phyloP scores from a whole-genome alignment of 2,888 invertebrate genomes.

The Machimus rusticus region DNA sequence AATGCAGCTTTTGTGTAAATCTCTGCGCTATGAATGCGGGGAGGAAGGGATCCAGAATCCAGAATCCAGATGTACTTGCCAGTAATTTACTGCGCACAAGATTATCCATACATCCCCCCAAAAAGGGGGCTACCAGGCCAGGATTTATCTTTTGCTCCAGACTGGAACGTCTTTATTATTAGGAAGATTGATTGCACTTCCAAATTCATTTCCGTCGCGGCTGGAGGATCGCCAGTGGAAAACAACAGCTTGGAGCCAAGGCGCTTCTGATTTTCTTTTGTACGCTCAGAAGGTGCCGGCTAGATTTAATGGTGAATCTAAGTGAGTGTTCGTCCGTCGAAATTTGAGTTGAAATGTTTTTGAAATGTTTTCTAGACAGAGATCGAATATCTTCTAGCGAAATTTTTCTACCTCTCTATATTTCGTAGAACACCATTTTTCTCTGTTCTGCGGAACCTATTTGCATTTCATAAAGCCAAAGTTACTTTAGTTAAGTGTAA shows the following conservation, averaged over 20 bases:
- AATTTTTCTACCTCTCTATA: neutral
- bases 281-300: neutral
- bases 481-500: too few relatives aligned
- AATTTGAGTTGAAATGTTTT: neutral
- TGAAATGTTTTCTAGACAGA: neutral
- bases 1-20: conserved; percentile 15
- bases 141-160: neutral
- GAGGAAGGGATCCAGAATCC: too few relatives aligned
- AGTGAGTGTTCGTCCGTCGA: neutral
- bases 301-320: neutral
- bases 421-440: neutral
- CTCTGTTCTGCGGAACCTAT: neutral
- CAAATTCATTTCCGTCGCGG: neutral
- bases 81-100: neutral
- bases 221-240: neutral
- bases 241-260: neutral
- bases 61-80: neutral
- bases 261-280: neutral
- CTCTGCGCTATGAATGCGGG: neutral
- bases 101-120: neutral
- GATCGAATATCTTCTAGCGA: neutral
- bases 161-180: neutral
- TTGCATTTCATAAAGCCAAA: too few relatives aligned
- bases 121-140: neutral
- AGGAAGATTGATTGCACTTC: neutral